Evolutionary conservation across 2,797 vertebrate genomes (phyloP), one percentile per base, ranked within the genome.

Genomic region (Xenopus petersii): DNA sequence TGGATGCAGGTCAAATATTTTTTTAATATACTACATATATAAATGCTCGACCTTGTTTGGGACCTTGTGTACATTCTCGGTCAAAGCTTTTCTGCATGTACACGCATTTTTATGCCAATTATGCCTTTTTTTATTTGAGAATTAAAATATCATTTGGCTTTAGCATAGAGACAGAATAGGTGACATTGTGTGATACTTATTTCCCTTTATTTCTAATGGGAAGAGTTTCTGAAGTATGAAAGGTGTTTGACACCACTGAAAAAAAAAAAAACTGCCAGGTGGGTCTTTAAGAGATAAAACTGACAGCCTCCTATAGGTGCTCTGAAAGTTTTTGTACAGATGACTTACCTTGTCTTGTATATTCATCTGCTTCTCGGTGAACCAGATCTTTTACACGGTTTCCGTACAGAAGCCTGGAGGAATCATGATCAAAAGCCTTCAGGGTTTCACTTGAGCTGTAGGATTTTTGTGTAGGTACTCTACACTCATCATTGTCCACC

Each of bases 361-460:
- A 98, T 80, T 96, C 95, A 80, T 93, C 92, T 1, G 90, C 90
- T 75, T 99, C 97, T 86, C 95, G 93, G 86, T 96, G 95, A 76
- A 94, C 95, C 91, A 95, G 91, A 84, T 98, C 96, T 87, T 96
- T 96, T 85, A 94, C 94, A 83, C 96, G 88, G 88, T 93, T 95
- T 83, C 94, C 94, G 26, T 98, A 98, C 71, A 99, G 92, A 90
- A 97, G 91, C 62, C 95, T 91, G 0, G 94, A 93, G 48, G 96
- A 94, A 87, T 96, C 95, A 93, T 97, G 95, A 87, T 98, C 96
- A 81, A 96, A 98, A 80, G 96, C 95, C 89, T 97, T 97, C 77
- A 98, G 84, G 15, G 97, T 98, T 85, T 98, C 96, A 71, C 95
- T 98, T 86, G 97, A 98, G 85, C 96, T 98, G 89, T 97, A 98